phyloP scores from a whole-genome alignment of 2,888 invertebrate genomes.

The Diadegma fenestrale region DNA sequence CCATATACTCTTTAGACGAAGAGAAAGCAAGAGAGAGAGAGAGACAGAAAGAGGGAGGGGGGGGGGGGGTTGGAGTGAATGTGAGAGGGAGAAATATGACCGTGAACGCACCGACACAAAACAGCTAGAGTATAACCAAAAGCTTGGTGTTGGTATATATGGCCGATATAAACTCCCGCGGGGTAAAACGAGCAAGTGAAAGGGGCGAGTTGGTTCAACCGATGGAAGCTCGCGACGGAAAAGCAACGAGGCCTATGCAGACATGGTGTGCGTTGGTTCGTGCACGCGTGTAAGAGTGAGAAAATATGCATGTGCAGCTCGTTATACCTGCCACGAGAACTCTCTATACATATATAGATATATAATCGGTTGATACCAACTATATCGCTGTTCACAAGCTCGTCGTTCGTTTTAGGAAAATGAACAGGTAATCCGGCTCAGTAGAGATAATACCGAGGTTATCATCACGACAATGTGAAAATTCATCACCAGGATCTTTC shows the following conservation, averaged over 20 bases:
- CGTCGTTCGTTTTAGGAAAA: conserved; percentile 29
- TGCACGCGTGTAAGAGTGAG: background rate
- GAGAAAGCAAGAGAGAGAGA: conserved; percentile 25
- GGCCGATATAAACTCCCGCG: conserved; percentile 33
- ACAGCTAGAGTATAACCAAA: conserved; percentile 36
- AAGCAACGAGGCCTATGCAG: conserved; percentile 16
- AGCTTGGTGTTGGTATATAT: conserved; percentile 26
- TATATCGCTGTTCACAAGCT: conserved; percentile 30
- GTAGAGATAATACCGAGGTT: conserved; percentile 16
- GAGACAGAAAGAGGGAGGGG: conserved; percentile 16
- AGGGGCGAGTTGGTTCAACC: conserved; percentile 5
- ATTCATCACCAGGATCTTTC: conserved; percentile 5
- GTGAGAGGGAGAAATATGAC: conserved; percentile 24
- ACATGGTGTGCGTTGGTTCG: background rate
- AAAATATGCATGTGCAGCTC: background rate
- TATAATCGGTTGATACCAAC: background rate
- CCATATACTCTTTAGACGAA: conserved; percentile 21
- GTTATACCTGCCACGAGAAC: background rate
- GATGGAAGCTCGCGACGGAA: conserved; percentile 29
- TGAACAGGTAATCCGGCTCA: conserved; percentile 12
- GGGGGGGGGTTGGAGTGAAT: background rate
- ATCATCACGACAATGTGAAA: conserved; percentile 26
- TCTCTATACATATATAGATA: background rate
- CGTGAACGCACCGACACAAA: conserved; percentile 18
- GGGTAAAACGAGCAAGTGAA: conserved; percentile 17